Conservation (phyloP, 2,888 invertebrate genomes). For the Watsonalla cultraria region DNA sequence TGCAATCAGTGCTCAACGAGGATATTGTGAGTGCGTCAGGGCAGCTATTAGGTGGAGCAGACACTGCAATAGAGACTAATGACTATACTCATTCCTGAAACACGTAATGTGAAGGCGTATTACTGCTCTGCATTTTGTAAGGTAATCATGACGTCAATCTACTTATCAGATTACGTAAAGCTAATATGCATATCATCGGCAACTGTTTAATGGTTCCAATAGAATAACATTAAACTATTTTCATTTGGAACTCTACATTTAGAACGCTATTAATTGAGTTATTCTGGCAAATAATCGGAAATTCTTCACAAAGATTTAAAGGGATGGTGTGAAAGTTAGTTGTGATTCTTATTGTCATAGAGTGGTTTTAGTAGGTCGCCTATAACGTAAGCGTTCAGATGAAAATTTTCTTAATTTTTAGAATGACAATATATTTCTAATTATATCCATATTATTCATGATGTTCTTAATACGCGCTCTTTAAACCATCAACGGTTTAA, state of each 20-base stretch:
- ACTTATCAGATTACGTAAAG: neutral
- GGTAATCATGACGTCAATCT: neutral
- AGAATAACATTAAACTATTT: neutral
- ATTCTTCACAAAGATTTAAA: no score
- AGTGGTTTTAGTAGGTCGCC: no score
- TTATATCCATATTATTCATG: no score
- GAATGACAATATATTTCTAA: no score
- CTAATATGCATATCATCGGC: neutral
- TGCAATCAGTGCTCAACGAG: neutral
- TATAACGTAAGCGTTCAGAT: no score
- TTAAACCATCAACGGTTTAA: no score
- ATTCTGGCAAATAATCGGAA: no score
- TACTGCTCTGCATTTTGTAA: neutral
- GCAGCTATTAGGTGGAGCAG: constrained; percentile 2
- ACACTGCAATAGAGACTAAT: neutral
- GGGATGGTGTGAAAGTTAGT: no score
- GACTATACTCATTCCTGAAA: neutral
- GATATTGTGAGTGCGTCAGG: constrained; percentile 12
- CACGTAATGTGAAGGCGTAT: constrained; percentile 1
- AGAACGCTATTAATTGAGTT: neutral
- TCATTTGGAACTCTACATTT: neutral
- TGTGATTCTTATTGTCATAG: no score
- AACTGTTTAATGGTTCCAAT: neutral
- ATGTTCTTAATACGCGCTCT: no score
- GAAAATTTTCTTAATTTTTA: no score